Evolutionary conservation across 2,113 vertebrate species (phyloP), one percentile per base, ranked within the genome.

Genomic region (Rhabdomys dilectus): DNA sequence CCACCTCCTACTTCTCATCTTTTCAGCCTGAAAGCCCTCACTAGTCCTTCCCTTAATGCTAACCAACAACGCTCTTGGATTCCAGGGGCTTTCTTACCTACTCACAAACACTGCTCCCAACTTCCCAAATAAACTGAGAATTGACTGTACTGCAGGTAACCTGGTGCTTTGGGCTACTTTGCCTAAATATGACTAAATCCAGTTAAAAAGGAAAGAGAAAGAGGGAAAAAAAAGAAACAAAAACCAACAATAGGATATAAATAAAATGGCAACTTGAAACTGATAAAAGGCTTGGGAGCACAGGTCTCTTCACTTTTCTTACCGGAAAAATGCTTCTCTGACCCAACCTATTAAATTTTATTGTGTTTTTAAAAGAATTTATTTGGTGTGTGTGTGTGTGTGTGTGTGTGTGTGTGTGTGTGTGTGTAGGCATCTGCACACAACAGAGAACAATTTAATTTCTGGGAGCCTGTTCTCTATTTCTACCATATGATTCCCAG

Each of bases 131-230:
- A 84, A n/a, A 39, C 12, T 36, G 36, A 53, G 7, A 31, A 31
- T 82, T 64, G 82, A 70, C 80, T 91, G 31, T 42, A 7, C 48
- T 88, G n/a, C 36, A 58, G 93, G 73, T 90, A 98, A 95, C 96
- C 91, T 76, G 90, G 88, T 92, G 91, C 15, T 31, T 84, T 88
- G 92, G 81, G 82, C 91, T 62, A 22, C 89, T 91, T 97, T 93
- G 96, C 96, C 94, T 94, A 96, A 96, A 36, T 88, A 81, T 87
- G 95, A 98, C 93, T 95, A 84, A 97, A 98, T 96, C 78, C 13
- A 42, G 58, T 89, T 70, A 24, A 7, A 48, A 58, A 16, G 34
- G n/a, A 88, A 16, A 58, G 12, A 51, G 36, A 66, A 48, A 17
- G 1, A 26, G 29, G 48, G 1, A 6, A 62, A 66, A 64, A 26